Percentiles rank a stretch among this genome's conserved stretches.
Evolutionary conservation across 2,113 vertebrate species (phyloP).

Genomic region (Pan troglodytes): NHGRI_mPanTro3-v2.1_pri NC_086015.1:82501001-82501500

Average conservation of each 20-base stretch:
- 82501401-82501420: neutral
- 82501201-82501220: neutral
- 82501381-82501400: neutral
- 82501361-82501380: neutral
- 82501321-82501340: neutral
- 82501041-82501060: too few species aligned
- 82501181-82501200: neutral
- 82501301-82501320: neutral
- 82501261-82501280: neutral
- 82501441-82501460: neutral
- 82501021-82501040: neutral
- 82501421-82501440: neutral
- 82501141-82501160: neutral
- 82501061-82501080: too few species aligned
- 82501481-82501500: neutral
- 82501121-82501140: neutral
- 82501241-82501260: neutral
- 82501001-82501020: neutral
- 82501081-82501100: too few species aligned
- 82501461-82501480: neutral
- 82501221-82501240: neutral
- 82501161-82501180: neutral
- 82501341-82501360: neutral
- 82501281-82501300: neutral
- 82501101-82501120: neutral